A percentile compares a stretch with the other conserved stretches of the same genome.
phyloP scores from a whole-genome alignment of 2,797 vertebrate species.

The Denticeps clupeoides region DNA sequence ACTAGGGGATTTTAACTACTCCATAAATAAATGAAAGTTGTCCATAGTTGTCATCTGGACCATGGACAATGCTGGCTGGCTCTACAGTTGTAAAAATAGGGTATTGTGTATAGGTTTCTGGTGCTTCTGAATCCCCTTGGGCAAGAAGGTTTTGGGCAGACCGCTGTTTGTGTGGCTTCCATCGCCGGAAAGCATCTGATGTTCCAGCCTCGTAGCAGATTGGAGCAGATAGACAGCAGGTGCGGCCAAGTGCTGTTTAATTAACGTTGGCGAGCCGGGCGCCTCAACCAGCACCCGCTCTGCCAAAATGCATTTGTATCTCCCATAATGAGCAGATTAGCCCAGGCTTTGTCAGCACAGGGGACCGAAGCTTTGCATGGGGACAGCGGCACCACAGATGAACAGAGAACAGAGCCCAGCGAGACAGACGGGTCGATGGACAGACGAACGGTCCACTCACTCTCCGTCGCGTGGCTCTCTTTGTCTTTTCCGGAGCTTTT shows the following conservation, averaged over 20 bases:
- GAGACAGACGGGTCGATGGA: not conserved
- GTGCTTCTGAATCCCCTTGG: not conserved
- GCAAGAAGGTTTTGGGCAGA: not conserved
- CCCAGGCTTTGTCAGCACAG: constrained; percentile 7
- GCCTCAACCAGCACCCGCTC: constrained; percentile 32
- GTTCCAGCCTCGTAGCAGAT: constrained; percentile 28
- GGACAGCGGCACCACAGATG: constrained; percentile 8
- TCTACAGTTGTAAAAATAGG: too few relatives aligned
- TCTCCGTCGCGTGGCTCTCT: not conserved
- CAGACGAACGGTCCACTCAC: not conserved
- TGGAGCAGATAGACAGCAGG: constrained; percentile 46
- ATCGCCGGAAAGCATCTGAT: constrained; percentile 5
- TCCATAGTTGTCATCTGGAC: too few relatives aligned
- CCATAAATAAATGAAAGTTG: too few relatives aligned
- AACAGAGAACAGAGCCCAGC: not conserved
- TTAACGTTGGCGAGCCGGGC: constrained; percentile 37
- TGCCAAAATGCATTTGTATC: constrained; percentile 40
- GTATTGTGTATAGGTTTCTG: too few relatives aligned
- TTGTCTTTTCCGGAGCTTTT: constrained; percentile 6
- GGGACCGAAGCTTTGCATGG: constrained; percentile 7
- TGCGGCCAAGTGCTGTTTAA: constrained; percentile 47
- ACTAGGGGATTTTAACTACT: too few relatives aligned
- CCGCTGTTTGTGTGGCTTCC: not conserved
- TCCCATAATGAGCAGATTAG: constrained; percentile 45
- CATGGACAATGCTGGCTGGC: too few relatives aligned